A percentile compares a stretch with the other conserved stretches of the same genome.
Conservation (phyloP, 2,888 invertebrate genomes). For the Nasonovia ribisnigri region DNA sequence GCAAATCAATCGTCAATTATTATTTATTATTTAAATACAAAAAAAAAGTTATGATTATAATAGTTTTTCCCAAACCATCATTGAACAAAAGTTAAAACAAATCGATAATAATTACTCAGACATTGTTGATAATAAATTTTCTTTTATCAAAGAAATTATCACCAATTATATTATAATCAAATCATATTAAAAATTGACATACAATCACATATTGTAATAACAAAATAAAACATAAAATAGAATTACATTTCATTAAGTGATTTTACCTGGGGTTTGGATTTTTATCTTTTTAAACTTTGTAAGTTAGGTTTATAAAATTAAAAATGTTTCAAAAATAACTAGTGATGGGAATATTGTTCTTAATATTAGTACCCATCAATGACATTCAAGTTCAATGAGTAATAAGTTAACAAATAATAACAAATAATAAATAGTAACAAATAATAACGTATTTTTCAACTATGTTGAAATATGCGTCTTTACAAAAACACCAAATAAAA, state of each 20-base stretch:
- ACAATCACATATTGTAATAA: not conserved
- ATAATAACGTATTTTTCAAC: not conserved
- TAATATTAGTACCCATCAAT: not conserved
- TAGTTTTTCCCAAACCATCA: not conserved
- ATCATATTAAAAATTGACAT: not conserved
- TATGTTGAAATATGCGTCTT: not conserved
- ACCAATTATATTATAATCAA: not conserved
- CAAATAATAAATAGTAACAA: no score
- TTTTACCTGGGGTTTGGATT: not conserved
- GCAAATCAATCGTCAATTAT: slow-evolving; percentile 8
- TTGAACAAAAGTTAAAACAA: not conserved
- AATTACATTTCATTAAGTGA: not conserved
- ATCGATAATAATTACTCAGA: not conserved
- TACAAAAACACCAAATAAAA: not conserved
- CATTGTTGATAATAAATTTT: not conserved
- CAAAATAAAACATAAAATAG: not conserved
- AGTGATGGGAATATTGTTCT: not conserved
- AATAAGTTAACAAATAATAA: not conserved
- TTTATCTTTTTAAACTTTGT: not conserved
- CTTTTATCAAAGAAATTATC: not conserved
- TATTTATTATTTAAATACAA: not conserved
- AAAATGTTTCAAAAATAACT: not conserved
- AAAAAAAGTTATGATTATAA: not conserved
- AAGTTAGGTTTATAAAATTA: not conserved
- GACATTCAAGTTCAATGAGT: not conserved